A percentile compares a stretch with the other conserved stretches of the same genome.
Conservation (phyloP, 2,888 invertebrate genomes). For the Gymnocheta viridis region DNA sequence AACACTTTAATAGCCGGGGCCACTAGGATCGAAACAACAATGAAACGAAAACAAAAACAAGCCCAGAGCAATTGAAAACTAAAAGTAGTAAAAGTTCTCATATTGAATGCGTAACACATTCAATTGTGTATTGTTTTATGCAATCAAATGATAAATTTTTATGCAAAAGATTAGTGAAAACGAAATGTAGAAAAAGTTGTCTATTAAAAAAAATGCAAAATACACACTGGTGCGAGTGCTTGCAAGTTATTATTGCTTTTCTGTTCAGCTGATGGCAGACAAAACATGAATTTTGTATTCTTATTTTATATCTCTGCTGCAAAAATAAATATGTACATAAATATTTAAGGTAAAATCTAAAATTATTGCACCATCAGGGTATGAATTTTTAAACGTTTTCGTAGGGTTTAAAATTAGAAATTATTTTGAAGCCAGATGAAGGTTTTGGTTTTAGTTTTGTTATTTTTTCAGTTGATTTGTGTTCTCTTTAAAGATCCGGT, state of each 20-base stretch:
- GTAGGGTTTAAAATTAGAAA: not conserved
- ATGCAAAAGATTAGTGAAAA: constrained; percentile 39
- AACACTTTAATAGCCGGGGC: not conserved
- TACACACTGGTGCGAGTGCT: not conserved
- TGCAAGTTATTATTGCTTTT: not conserved
- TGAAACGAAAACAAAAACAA: not conserved
- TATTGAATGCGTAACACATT: constrained; percentile 57
- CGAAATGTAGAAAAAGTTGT: constrained; percentile 17
- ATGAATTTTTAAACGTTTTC: constrained; percentile 24
- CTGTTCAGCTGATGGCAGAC: not conserved
- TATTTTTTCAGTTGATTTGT: not conserved
- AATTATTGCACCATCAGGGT: constrained; percentile 16
- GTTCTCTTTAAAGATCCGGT: not conserved
- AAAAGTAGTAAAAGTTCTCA: constrained; percentile 52
- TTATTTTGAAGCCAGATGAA: not conserved
- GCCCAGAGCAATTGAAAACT: not conserved
- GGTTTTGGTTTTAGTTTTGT: not conserved
- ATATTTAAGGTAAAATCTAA: constrained; percentile 14
- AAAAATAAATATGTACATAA: not conserved
- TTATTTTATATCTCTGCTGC: not conserved
- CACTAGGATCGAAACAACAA: not conserved
- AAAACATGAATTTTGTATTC: not conserved
- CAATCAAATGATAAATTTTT: constrained; percentile 31
- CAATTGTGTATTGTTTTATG: constrained; percentile 20
- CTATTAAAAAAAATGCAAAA: constrained; percentile 5